phyloP scores from a whole-genome alignment of 1,140 invertebrate species.

The Drosophila sturtevanti region DNA sequence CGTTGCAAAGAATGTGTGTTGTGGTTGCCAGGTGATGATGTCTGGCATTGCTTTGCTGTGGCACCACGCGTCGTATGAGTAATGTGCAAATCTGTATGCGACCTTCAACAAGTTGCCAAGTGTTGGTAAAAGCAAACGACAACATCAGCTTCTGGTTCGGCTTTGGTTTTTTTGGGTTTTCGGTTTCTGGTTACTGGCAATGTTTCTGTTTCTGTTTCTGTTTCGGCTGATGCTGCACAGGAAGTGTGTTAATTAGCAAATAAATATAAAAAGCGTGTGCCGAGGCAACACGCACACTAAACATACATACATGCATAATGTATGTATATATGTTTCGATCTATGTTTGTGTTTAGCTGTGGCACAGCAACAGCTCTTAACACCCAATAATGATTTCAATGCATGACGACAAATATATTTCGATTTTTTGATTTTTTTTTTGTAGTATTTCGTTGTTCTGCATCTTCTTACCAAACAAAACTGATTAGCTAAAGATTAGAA shows the following conservation, averaged over 20 bases:
- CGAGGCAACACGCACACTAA: constrained; percentile 49
- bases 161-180: not conserved
- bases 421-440: constrained; percentile 41
- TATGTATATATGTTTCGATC: constrained; percentile 15
- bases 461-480: constrained; percentile 29
- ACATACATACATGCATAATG: constrained; percentile 1
- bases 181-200: too few relatives aligned
- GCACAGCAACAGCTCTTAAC: constrained; percentile 13
- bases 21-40: constrained; percentile 52
- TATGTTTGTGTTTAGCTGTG: not conserved
- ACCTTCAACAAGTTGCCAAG: constrained; percentile 73
- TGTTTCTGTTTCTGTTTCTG: not conserved
- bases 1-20: constrained; percentile 11
- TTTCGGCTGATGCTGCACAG: constrained; percentile 32
- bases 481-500: constrained; percentile 5
- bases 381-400: constrained; percentile 41
- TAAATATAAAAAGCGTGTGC: constrained; percentile 64
- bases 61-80: constrained; percentile 53
- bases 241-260: constrained; percentile 72
- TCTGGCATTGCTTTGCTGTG: not conserved
- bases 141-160: constrained; percentile 8
- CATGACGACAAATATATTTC: constrained; percentile 44
- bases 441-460: constrained; percentile 26
- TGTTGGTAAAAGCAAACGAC: constrained; percentile 30
- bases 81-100: constrained; percentile 41